Percentiles rank a stretch among this genome's conserved stretches.
phyloP scores from a whole-genome alignment of 1,140 invertebrate species.

The Drosophila lacteicornis region DNA sequence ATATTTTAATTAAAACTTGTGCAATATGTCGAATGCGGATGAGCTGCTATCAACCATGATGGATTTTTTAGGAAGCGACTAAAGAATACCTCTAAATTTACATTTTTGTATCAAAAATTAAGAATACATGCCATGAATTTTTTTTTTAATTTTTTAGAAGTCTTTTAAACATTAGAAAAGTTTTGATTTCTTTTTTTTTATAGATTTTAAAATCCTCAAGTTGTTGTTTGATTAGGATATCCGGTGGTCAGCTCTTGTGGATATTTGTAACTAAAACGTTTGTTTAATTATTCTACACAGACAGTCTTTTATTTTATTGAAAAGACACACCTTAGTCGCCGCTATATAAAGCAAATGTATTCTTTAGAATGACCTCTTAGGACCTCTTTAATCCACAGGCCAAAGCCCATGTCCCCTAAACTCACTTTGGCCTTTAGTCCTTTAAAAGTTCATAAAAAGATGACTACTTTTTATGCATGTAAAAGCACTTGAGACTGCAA shows the following conservation, averaged over 20 bases:
- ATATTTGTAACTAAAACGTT: no score
- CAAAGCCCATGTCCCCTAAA: background rate
- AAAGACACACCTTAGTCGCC: no score
- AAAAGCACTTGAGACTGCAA: constrained; percentile 47
- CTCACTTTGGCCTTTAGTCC: constrained; percentile 4
- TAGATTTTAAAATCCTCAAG: background rate
- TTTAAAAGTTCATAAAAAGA: constrained; percentile 19
- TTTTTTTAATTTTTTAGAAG: background rate
- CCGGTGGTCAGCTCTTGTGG: no score
- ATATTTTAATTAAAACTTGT: constrained; percentile 79
- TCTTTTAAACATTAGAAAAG: no score
- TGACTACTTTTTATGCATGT: constrained; percentile 34
- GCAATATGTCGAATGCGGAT: constrained; percentile 36
- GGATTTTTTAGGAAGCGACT: background rate
- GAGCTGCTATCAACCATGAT: constrained; percentile 13
- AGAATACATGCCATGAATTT: background rate
- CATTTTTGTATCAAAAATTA: no score
- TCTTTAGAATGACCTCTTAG: background rate
- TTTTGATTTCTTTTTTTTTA: no score
- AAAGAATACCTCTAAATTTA: background rate
- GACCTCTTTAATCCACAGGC: background rate
- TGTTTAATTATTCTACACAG: no score
- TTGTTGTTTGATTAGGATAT: no score
- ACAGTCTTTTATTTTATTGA: no score
- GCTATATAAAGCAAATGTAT: no score